These are phyloP conservation scores for Suricata suricatta DNA, from an alignment of 2,113 vertebrate species.

Conservation along the genomic window DNA sequence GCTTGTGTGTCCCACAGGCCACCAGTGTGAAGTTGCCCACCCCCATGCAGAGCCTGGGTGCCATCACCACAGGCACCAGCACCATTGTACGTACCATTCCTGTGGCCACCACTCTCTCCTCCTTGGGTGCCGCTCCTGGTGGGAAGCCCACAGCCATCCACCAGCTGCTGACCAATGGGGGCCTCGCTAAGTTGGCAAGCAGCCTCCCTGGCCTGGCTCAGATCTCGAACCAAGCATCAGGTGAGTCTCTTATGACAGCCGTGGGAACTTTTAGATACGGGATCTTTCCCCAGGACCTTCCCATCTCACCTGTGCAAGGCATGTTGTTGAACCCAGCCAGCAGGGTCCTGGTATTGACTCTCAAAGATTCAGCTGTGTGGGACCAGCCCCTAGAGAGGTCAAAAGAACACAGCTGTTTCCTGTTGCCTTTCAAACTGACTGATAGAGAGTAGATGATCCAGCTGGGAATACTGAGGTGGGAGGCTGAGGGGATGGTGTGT, in stretches of 20 bases:
- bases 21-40: slow-evolving; percentile 87
- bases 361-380: neutral
- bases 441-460: neutral
- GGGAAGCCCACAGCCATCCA: slow-evolving; percentile 95
- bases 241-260: slow-evolving; percentile 82
- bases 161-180: slow-evolving; percentile 95
- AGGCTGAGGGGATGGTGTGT: neutral
- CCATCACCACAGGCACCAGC: slow-evolving; percentile 86
- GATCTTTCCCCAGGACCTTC: neutral
- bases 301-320: neutral
- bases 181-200: slow-evolving; percentile 95
- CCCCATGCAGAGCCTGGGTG: slow-evolving; percentile 86
- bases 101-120: slow-evolving; percentile 88
- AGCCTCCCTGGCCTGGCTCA: slow-evolving; percentile 95
- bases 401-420: neutral
- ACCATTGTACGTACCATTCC: slow-evolving; percentile 93
- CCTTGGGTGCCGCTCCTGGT: slow-evolving; percentile 83
- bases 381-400: neutral
- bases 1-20: slow-evolving; percentile 81
- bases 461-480: neutral
- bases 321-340: neutral
- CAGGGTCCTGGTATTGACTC: neutral
- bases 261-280: neutral
- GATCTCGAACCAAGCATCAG: slow-evolving; percentile 93
- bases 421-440: slow-evolving; percentile 21